Base-by-base conservation (phyloP, 1,140 invertebrate species). In the Tetranychus urticae region DNA sequence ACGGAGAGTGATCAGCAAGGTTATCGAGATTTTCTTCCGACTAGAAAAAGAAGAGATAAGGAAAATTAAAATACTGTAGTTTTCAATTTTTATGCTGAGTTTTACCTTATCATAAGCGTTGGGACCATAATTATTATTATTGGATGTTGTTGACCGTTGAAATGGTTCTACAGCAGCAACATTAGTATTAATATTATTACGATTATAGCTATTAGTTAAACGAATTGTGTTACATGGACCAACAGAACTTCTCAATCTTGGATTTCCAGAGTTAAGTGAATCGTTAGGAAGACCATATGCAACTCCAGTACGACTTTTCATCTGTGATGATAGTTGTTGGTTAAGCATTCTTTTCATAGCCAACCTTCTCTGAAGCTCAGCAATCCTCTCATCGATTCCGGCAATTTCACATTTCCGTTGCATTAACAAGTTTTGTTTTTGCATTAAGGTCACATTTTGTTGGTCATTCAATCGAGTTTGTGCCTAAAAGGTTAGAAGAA, bases 381-480 rank as follows among this genome's bases (percentile, higher is more conserved):
- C 85, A 69, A 97, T 94, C 61, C 88, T 77, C 64, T 86, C 81
- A 73, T 96, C 91, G 68, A 96, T 89, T 58, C 83, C 81, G 23
- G 82, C 78, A 75, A 93, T 83, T 72, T 96, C 89, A 62, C 88
- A 85, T 69, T 91, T 86, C 35, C 85, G 73, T 65, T 87, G 83
- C 23, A 82, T 81, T 64, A 96, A 72, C 23, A 85, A 82, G 65
- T 91, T 84, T 55, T 86, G 78, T 72, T 93, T 88, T 65, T 86
- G 81, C 58, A 82, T 81, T 59, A 94, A 76, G 62, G 87, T 78
- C 46, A 82, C 82, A 70, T 86, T 89, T 72, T 96, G 89, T 69
- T 94, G 87, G 70, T 93, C 85, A 71, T 90, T 91, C 70, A 96
- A 74, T 71, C 93, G 92, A 74, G 93, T 93, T 34, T 89, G 86